Base-by-base conservation (phyloP, 2,888 invertebrate genomes). In the Sphinx pinastri region DNA sequence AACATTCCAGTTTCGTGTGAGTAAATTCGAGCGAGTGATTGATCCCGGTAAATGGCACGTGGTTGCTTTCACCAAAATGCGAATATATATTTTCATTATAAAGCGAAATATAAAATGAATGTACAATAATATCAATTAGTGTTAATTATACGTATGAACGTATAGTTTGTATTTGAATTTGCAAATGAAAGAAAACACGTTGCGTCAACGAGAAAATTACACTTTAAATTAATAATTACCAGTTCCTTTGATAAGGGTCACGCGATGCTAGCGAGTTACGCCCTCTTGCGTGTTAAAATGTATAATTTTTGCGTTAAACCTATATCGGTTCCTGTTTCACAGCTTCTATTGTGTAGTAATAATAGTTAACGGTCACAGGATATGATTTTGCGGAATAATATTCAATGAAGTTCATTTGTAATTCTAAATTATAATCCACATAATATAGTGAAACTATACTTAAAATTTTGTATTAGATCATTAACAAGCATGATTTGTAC, bases 1-100 rank as follows among this genome's bases (percentile, higher is more conserved):
- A 80, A 77, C 81, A 74, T 73, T 77, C 78, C 80, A 38, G 58
- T 58, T 58, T 79, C 76, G 79, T 78, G 76, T 74, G 80, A 82
- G 79, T 79, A 81, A 81, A 80, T 80, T 79, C 77, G 71, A 70
- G 74, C 77, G 77, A 81, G 79, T 84, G 85, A 87, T 86, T 86
- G 87, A 87, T 87, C 80, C 79, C 70, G 78, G 78, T 81, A 82
- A 86, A 87, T 83, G 84, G 77, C 78, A 81, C 84, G 82, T 82
- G 70, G 71, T 72, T 74, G 73, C 68, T 77, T 74, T 72, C 73
- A 70, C 72, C 68, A 72, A 74, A 76, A 69, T 57, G 55, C 2
- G 55, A 55, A 55, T 54, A 54, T 55, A 55, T 11, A 19, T 19
- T 55, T 55, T 55, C 55, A 55, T 19, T 55, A 55, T 19, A 8